Evolutionary conservation across 1,140 invertebrate species (phyloP).

Genomic region (Delia radicum): DNA sequence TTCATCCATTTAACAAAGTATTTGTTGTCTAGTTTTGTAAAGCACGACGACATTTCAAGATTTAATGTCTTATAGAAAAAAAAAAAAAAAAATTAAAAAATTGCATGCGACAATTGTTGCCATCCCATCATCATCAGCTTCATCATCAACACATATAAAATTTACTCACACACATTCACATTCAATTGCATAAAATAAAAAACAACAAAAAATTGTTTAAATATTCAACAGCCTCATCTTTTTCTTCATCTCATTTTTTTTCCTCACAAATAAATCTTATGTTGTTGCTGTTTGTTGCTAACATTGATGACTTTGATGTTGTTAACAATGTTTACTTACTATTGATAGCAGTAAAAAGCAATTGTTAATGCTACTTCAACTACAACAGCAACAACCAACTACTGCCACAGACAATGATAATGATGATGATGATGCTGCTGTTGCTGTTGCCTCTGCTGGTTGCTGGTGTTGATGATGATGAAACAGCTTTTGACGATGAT

Average conservation of each 20-base stretch:
- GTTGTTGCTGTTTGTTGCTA: too few species aligned
- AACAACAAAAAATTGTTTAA: background rate
- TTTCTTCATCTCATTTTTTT: background rate
- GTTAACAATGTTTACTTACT: background rate
- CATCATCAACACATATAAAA: background rate
- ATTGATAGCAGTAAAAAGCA: background rate
- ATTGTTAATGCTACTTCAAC: too few species aligned
- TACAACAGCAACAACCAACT: too few species aligned
- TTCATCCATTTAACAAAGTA: background rate
- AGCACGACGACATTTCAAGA: background rate
- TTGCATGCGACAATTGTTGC: slow-evolving; percentile 10
- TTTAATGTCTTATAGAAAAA: background rate
- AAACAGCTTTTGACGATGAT: too few species aligned
- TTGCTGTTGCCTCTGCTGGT: too few species aligned
- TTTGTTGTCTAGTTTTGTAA: background rate
- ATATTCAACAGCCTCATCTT: background rate
- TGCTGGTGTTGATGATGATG: too few species aligned
- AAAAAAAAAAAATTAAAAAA: background rate
- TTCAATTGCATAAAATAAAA: background rate
- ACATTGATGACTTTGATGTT: too few species aligned
- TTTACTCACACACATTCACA: background rate
- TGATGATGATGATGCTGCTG: too few species aligned
- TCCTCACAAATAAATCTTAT: too few species aligned
- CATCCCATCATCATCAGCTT: background rate
- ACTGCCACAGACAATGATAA: too few species aligned